Evolutionary conservation across 2,888 invertebrate genomes (phyloP), one percentile per base, ranked within the genome.

Genomic region (Ophion slaviceki): DNA sequence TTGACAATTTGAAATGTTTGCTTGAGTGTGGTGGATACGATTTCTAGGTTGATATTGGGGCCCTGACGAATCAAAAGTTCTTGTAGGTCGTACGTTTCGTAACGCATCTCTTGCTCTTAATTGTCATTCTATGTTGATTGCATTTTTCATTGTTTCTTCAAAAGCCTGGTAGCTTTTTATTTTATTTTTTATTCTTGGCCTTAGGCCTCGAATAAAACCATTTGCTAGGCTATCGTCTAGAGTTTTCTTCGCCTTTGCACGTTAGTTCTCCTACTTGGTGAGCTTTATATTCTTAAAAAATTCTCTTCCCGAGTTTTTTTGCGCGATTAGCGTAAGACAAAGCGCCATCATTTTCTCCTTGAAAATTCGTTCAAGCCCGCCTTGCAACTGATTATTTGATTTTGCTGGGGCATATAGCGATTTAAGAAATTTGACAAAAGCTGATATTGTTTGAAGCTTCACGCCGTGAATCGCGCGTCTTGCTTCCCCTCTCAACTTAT

Each of bases 401-500:
- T 81, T 74, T 24, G 61, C 70, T 28, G 81, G 76, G 8, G 75
- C 62, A 24, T 81, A 81, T 5, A 81, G n/a, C 14, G 68, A 62
- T 36, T 70, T 75, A 5, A 76, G 14, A 28, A 68, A 81, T 36
- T 62, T 53, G 0, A 32, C 53, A 3, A 81, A 70, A n/a, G 20
- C 32, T 1, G 70, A 1, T 0, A 76, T 36, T 53, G 76, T 77
- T 3, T 45, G 20, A 1, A 81, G 40, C 17, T 62, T 32, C 4
- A 70, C 70, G 1, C 75, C 76, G 5, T 76, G 62, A 7, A 81
- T 53, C 0, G 68, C 68, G 17, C 68, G 62, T 20, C 81, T 70
- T 7, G 81, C 70, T 36, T 80, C 72, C 0, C 80, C 75, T 40
- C 68, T 81, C 28, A 81, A 4, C 32, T 75, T 81, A n/a, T 70